Percentiles rank a stretch among this genome's conserved stretches.
phyloP scores from a whole-genome alignment of 2,113 vertebrate genomes.

The Cacatua alba region DNA sequence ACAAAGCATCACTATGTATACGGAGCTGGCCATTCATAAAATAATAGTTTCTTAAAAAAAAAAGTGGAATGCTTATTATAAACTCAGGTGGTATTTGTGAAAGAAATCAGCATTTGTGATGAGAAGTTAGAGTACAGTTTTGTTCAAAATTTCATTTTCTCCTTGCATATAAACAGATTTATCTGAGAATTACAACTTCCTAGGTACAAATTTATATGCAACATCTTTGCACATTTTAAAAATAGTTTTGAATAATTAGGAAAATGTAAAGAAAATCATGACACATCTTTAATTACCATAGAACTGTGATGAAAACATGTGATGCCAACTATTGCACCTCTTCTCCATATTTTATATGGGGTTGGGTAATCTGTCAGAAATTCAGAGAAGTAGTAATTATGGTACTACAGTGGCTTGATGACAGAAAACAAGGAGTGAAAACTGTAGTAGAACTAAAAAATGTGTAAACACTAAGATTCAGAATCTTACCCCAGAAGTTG shows the following conservation, averaged over 20 bases:
- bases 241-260: background rate
- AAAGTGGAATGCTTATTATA: background rate
- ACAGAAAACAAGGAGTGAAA: background rate
- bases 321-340: background rate
- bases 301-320: background rate
- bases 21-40: background rate
- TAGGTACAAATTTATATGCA: background rate
- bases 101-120: background rate
- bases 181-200: background rate
- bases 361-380: background rate
- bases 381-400: background rate
- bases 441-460: background rate
- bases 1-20: background rate
- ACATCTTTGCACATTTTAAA: background rate
- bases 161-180: background rate
- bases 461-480: background rate
- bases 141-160: background rate
- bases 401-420: background rate
- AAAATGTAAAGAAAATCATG: background rate
- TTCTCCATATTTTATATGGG: background rate
- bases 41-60: background rate
- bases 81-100: background rate
- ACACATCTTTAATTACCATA: background rate
- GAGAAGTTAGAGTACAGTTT: background rate
- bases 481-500: background rate